Evolutionary conservation across 2,797 vertebrate species (phyloP).

Genomic region (Atherinosoma microstoma): DNA sequence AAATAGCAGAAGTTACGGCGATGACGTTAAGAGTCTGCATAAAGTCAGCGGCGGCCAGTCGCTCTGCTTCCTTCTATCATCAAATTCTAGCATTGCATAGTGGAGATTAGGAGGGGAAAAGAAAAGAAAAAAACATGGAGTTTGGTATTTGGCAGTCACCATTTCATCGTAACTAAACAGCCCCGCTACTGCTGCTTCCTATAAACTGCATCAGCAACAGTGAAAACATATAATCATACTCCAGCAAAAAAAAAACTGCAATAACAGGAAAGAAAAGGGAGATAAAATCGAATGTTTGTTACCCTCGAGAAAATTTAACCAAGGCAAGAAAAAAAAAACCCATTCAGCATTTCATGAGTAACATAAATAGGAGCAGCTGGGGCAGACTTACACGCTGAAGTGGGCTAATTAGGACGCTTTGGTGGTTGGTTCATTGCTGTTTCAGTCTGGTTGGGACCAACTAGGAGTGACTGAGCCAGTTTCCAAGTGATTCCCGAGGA

Average conservation of each 20-base stretch:
- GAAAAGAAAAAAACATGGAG: conserved; percentile 35
- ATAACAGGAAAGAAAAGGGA: conserved; percentile 75
- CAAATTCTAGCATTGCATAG: conserved; percentile 35
- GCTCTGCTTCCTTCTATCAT: conserved; percentile 46
- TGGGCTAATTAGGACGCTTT: conserved; percentile 73
- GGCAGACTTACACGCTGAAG: conserved; percentile 70
- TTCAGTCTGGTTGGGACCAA: conserved; percentile 53
- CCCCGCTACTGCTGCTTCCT: conserved; percentile 37
- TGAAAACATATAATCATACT: conserved; percentile 74
- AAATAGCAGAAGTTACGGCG: conserved; percentile 48
- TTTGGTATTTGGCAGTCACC: conserved; percentile 39
- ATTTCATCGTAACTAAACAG: conserved; percentile 70
- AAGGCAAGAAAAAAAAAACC: conserved; percentile 31
- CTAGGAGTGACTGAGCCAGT: conserved; percentile 41
- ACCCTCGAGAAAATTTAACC: conserved; percentile 69
- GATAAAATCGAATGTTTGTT: conserved; percentile 75
- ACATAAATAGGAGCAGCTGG: conserved; percentile 76
- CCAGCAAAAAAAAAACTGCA: conserved; percentile 60
- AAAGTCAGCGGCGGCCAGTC: conserved; percentile 55
- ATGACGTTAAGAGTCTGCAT: conserved; percentile 51
- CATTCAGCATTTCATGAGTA: conserved; percentile 78
- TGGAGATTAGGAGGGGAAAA: neutral
- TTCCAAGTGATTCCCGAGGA: conserved; percentile 42
- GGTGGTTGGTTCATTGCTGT: conserved; percentile 63
- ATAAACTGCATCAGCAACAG: conserved; percentile 62